Percentiles rank a stretch among this genome's conserved stretches.
phyloP scores from a whole-genome alignment of 2,888 invertebrate species.

The Meiosimyza platycephala region DNA sequence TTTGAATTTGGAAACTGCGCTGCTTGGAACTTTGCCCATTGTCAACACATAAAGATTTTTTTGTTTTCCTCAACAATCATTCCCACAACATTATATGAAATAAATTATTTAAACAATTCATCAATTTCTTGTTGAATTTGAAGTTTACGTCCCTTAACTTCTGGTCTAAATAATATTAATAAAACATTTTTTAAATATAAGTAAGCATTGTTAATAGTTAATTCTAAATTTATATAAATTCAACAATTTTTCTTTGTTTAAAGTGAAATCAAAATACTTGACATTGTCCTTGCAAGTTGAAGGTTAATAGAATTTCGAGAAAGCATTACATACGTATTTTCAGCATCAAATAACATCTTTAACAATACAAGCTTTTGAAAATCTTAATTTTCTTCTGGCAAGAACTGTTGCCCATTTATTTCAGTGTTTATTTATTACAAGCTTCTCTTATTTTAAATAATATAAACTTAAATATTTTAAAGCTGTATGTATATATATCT shows the following conservation, averaged over 20 bases:
- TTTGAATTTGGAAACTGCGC: neutral
- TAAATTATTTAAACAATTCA: neutral
- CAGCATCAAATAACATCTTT: constrained; percentile 45
- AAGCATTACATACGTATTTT: constrained; percentile 20
- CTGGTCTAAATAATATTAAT: neutral
- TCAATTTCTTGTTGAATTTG: neutral
- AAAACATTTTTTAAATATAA: neutral
- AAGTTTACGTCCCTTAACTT: neutral
- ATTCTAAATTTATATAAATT: neutral
- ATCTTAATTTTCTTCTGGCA: constrained; percentile 23
- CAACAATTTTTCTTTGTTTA: constrained; percentile 7
- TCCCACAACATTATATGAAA: neutral
- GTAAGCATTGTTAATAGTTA: neutral
- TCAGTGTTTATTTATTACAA: constrained; percentile 33
- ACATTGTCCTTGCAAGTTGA: neutral
- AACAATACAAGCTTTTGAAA: constrained; percentile 38
- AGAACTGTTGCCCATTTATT: too few relatives aligned
- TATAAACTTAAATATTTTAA: constrained; percentile 11
- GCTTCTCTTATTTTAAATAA: constrained; percentile 33
- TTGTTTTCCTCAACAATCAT: neutral
- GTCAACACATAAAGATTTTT: constrained; percentile 1
- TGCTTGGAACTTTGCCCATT: neutral
- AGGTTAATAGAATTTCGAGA: constrained; percentile 19
- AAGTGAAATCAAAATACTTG: neutral
- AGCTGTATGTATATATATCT: constrained; percentile 41